Percentiles rank a stretch among this genome's conserved stretches.
phyloP scores from a whole-genome alignment of 2,113 vertebrate genomes.

The Desmodus rotundus region DNA sequence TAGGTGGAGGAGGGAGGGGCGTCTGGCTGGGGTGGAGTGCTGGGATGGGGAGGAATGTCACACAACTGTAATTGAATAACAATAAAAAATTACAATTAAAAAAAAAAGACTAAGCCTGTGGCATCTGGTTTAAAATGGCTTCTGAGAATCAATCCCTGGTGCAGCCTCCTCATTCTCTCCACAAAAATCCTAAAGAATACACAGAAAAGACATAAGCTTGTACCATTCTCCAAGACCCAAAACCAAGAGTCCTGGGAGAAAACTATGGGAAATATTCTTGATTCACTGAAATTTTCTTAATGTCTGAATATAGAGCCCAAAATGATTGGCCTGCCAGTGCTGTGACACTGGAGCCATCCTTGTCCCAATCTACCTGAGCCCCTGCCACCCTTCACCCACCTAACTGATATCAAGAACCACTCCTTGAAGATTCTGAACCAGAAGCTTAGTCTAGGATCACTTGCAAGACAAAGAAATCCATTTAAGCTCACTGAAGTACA shows the following conservation, averaged over 20 bases:
- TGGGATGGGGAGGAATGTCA: no score
- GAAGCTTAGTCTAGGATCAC: background rate
- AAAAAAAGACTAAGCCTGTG: no score
- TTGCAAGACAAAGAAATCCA: background rate
- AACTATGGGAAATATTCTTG: background rate
- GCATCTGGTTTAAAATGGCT: no score
- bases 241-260: background rate
- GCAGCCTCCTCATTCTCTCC: no score
- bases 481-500: background rate
- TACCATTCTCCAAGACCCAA: background rate
- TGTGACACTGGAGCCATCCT: background rate
- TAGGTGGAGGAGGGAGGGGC: no score
- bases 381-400: background rate
- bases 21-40: no score
- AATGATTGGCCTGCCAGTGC: rapidly evolving
- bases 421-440: background rate
- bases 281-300: background rate
- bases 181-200: background rate
- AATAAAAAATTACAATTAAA: no score
- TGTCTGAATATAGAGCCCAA: background rate
- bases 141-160: no score
- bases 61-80: no score
- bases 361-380: no score
- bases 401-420: background rate
- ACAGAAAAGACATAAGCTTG: background rate